Base-by-base conservation (phyloP, 2,113 vertebrate genomes). In the Ginglymostoma cirratum region DNA sequence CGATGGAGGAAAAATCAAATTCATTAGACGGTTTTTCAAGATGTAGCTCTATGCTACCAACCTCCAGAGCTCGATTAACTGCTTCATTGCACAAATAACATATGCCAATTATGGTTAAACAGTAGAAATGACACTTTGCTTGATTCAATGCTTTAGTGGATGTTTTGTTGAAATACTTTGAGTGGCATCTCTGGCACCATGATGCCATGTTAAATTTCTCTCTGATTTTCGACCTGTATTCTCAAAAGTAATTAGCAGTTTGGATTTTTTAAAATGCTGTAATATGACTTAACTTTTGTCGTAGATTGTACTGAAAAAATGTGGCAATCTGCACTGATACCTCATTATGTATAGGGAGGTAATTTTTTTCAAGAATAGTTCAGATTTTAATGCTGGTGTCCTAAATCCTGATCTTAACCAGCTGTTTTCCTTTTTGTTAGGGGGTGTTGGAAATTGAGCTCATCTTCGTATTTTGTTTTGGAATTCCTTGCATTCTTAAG, bases 401-500 rank as follows among this genome's bases (percentile, higher is more conserved):
- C 38, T 17, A 45, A 83, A 38, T 67, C 5, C 55, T 66, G 30
- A 19, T 93, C n/a, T 38, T 34, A 93, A 21, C 34, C 89, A 93
- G 61, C 30, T 93, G 34, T 8, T n/a, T 65, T 67, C 65, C 80
- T 21, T 83, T 83, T 83, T 83, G 8, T 17, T 5, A 45, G 42
- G 19, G 30, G 30, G 30, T 34, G 21, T 93, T 67, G 5, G 89
- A 66, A 93, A 23, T 67, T 2, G 30, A 93, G n/a, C 23, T 8
- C 65, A 65, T 90, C 52, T 93, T 21, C 23, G 21, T 92, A 93
- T 66, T 65, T 66, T 93, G n/a, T 92, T 92, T 92, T 66, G 66
- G 66, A 93, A 93, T 93, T 93, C 89, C 61, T 93, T 38, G 61
- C 89, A 93, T 66, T 66, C 34, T 67, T 93, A 42, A 45, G 34